phyloP scores from a whole-genome alignment of 2,113 vertebrate genomes.

The Ancistrus triradiatus region DNA sequence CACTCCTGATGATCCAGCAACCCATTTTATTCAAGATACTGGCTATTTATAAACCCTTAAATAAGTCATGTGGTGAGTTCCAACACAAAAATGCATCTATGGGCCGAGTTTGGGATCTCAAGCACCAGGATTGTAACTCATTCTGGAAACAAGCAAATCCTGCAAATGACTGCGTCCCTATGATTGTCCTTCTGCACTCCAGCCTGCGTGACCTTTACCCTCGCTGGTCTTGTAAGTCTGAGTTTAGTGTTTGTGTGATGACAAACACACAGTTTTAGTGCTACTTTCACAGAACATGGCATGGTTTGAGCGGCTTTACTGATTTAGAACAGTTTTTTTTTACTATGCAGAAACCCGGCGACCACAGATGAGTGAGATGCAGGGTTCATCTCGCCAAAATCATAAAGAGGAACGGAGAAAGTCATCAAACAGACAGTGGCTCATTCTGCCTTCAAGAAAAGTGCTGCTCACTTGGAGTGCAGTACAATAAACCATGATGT shows the following conservation, averaged over 20 bases:
- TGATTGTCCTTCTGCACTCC: too few species aligned
- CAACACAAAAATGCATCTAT: too few species aligned
- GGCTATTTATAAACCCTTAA: too few species aligned
- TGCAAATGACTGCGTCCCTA: not conserved
- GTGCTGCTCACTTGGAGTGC: not conserved
- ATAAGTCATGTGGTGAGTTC: too few species aligned
- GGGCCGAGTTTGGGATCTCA: too few species aligned
- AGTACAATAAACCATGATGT: constrained; percentile 2
- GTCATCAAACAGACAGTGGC: not conserved
- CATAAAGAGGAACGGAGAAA: not conserved
- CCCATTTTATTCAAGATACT: too few species aligned
- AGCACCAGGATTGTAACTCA: too few species aligned
- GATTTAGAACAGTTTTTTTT: constrained; percentile 55
- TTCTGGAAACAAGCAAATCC: not conserved
- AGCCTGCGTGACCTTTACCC: not conserved
- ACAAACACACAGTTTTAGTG: constrained; percentile 8
- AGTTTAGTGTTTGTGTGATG: constrained; percentile 38
- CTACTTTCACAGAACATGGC: constrained; percentile 34
- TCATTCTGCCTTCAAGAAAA: not conserved
- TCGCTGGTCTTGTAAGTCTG: constrained; percentile 6
- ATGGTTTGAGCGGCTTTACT: constrained; percentile 50
- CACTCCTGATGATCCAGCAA: too few species aligned
- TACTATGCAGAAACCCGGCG: constrained; percentile 48
- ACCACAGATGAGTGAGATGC: constrained; percentile 55
- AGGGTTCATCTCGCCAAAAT: constrained; percentile 26